Conservation (phyloP, 2,888 invertebrate species). For the Cataglyphis albicans region DNA sequence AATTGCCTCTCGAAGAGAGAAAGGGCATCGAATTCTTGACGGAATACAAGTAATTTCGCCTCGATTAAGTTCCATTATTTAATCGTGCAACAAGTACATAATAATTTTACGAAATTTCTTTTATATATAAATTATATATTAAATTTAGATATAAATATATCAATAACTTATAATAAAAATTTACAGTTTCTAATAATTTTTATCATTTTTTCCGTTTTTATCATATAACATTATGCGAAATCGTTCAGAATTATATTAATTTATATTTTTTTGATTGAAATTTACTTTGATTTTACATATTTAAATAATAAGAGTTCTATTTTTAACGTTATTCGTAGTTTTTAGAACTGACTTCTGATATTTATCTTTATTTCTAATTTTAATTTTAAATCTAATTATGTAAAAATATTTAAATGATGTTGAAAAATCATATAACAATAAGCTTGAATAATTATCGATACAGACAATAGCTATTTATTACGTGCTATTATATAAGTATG, state of each 20-base stretch:
- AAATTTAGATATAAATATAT: background rate
- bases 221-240: too few species aligned
- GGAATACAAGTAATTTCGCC: background rate
- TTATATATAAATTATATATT: too few species aligned
- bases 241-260: background rate
- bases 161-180: background rate
- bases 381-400: background rate
- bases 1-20: background rate
- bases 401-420: background rate
- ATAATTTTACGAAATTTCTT: background rate
- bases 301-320: background rate
- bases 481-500: background rate
- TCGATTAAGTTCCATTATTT: slow-evolving; percentile 1
- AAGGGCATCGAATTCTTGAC: slow-evolving; percentile 9
- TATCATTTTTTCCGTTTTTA: background rate
- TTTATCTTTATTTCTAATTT: background rate
- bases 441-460: background rate
- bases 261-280: background rate
- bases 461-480: background rate
- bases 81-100: background rate
- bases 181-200: background rate
- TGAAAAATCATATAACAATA: slow-evolving; percentile 6
- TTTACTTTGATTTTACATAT: background rate
- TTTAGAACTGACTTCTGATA: background rate
- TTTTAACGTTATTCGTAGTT: background rate